phyloP scores from a whole-genome alignment of 2,113 vertebrate species.

The Acrocephalus arundinaceus region DNA sequence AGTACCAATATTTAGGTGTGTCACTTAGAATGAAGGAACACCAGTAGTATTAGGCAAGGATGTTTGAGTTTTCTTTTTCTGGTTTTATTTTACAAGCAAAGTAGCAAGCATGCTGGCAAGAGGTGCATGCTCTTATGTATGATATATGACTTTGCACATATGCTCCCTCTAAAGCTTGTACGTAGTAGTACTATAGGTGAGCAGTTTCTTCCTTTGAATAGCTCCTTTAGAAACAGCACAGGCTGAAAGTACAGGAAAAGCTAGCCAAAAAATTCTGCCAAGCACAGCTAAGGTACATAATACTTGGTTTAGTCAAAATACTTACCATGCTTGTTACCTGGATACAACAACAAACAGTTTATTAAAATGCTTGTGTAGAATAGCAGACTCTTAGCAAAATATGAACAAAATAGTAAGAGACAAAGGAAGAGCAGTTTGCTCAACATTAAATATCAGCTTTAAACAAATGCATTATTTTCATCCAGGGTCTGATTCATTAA shows the following conservation, averaged over 20 bases:
- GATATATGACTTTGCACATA: constrained; percentile 36
- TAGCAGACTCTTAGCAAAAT: constrained; percentile 64
- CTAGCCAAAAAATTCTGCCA: constrained; percentile 80
- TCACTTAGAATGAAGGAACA: constrained; percentile 36
- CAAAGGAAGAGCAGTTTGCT: constrained; percentile 17
- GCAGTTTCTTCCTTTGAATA: constrained; percentile 61
- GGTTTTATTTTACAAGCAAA: constrained; percentile 62
- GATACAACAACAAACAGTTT: constrained; percentile 89
- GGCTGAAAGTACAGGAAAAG: constrained; percentile 77
- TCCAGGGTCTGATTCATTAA: constrained; percentile 65
- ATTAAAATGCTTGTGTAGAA: constrained; percentile 79
- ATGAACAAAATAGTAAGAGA: constrained; percentile 48
- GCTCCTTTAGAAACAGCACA: constrained; percentile 78
- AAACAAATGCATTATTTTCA: constrained; percentile 2
- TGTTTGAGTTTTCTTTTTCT: not conserved
- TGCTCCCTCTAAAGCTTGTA: constrained; percentile 54
- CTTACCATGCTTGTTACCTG: constrained; percentile 99
- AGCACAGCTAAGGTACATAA: constrained; percentile 79
- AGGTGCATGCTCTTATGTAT: constrained; percentile 73
- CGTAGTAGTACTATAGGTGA: constrained; percentile 47
- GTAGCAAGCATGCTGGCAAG: constrained; percentile 82
- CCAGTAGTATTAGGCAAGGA: constrained; percentile 63
- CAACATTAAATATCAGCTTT: constrained; percentile 27
- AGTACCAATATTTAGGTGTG: not conserved
- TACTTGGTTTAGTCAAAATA: constrained; percentile 80